These are phyloP conservation scores for Anoura caudifer DNA, from an alignment of 2,113 vertebrate genomes.

Conservation along the genomic window DNA sequence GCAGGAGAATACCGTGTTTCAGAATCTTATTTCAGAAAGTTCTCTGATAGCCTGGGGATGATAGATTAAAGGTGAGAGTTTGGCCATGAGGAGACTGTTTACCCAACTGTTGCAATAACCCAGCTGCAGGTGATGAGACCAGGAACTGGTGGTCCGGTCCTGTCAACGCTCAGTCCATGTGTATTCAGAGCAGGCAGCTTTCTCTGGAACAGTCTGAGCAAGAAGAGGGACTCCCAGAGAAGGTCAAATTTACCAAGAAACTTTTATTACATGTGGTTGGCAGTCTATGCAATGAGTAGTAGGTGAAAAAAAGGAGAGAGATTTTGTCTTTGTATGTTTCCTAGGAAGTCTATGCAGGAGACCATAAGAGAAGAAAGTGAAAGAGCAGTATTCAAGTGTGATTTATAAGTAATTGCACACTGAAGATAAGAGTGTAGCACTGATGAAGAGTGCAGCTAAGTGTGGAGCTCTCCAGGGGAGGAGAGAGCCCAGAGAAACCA, in stretches of 20 bases:
- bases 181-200: not conserved
- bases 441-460: not conserved
- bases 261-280: not conserved
- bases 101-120: not conserved
- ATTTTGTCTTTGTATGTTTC: not conserved
- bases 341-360: not conserved
- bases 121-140: not conserved
- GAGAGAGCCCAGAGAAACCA: not conserved
- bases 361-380: not conserved
- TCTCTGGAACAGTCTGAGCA: not conserved
- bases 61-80: not conserved
- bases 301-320: not conserved
- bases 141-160: not conserved
- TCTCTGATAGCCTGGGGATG: not conserved
- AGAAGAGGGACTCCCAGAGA: not conserved
- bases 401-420: not conserved
- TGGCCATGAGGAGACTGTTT: not conserved
- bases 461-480: rapidly evolving
- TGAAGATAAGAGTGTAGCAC: not conserved
- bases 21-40: not conserved
- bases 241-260: not conserved
- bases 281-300: not conserved
- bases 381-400: not conserved
- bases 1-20: not conserved
- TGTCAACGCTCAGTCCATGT: not conserved